These are phyloP conservation scores for Mormyrus lacerda DNA, from an alignment of 2,113 vertebrate genomes.

Conservation along the genomic window DNA sequence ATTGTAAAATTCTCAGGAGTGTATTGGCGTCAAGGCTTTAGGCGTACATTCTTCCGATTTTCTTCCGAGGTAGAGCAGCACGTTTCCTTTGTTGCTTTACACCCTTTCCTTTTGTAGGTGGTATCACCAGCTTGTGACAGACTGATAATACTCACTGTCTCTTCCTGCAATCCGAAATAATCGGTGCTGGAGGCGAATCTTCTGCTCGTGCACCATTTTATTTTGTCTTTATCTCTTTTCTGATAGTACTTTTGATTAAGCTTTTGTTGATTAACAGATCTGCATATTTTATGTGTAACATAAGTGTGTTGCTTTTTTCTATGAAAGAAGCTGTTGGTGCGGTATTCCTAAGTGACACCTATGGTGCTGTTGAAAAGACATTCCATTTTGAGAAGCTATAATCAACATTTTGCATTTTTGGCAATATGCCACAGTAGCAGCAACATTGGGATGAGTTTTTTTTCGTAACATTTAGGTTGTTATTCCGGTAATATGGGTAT, in stretches of 20 bases:
- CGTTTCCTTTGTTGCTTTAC: not conserved
- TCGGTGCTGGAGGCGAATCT: not conserved
- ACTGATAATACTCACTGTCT: not conserved
- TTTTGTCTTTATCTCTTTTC: not conserved
- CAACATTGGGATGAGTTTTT: not conserved
- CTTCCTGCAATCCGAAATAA: not conserved
- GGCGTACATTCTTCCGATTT: not conserved
- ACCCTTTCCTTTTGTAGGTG: not conserved
- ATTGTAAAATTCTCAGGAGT: not conserved
- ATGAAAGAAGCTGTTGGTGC: not conserved
- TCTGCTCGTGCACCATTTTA: not conserved
- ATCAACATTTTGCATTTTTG: slow-evolving; percentile 52
- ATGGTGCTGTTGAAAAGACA: not conserved
- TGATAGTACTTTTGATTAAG: not conserved
- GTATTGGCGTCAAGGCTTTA: not conserved
- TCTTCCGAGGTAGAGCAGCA: not conserved
- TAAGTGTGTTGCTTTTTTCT: not conserved
- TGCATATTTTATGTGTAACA: not conserved
- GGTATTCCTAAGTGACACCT: not conserved
- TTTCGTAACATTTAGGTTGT: not conserved
- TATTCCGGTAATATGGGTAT: slow-evolving; percentile 19
- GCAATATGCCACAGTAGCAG: slow-evolving; percentile 24
- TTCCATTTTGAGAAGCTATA: slow-evolving; percentile 57
- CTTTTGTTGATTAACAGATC: not conserved
- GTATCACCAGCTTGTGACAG: not conserved